These are phyloP conservation scores for Drosophila tsacasi DNA, from an alignment of 1,140 invertebrate genomes.

Conservation along the genomic window DNA sequence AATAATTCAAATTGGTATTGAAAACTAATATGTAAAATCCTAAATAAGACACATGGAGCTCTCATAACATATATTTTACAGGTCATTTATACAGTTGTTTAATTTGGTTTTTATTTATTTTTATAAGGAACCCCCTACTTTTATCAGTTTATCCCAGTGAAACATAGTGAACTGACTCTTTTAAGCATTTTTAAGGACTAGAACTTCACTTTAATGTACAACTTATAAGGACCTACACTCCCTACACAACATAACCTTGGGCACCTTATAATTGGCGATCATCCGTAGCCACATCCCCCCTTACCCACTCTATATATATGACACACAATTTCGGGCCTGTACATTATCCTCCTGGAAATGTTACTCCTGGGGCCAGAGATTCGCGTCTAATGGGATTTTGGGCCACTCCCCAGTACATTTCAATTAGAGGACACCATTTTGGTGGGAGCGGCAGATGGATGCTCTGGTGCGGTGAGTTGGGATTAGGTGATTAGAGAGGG, in stretches of 20 bases:
- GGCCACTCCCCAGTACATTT: constrained; percentile 64
- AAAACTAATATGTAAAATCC: background rate
- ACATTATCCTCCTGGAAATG: constrained; percentile 11
- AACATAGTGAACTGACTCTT: background rate
- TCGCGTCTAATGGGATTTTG: constrained; percentile 68
- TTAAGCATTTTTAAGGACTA: background rate
- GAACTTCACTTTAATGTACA: background rate
- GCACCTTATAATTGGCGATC: background rate
- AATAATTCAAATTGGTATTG: background rate
- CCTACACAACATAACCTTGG: background rate
- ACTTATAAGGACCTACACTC: background rate
- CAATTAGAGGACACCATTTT: constrained; percentile 62
- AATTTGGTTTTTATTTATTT: too few relatives aligned
- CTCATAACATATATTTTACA: background rate
- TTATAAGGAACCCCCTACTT: too few relatives aligned
- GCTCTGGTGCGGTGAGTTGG: constrained; percentile 8
- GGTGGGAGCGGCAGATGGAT: constrained; percentile 2
- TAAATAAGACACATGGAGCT: accelerated
- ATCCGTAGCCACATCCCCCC: background rate
- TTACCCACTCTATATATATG: constrained; percentile 1
- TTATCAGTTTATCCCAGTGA: background rate
- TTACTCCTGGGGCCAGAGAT: constrained; percentile 35
- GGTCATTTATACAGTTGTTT: accelerated
- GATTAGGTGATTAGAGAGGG: constrained; percentile 25
- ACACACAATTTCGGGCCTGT: constrained; percentile 11